Evolutionary conservation across 2,888 invertebrate species (phyloP).

Genomic region (Hemithea aestivaria): DNA sequence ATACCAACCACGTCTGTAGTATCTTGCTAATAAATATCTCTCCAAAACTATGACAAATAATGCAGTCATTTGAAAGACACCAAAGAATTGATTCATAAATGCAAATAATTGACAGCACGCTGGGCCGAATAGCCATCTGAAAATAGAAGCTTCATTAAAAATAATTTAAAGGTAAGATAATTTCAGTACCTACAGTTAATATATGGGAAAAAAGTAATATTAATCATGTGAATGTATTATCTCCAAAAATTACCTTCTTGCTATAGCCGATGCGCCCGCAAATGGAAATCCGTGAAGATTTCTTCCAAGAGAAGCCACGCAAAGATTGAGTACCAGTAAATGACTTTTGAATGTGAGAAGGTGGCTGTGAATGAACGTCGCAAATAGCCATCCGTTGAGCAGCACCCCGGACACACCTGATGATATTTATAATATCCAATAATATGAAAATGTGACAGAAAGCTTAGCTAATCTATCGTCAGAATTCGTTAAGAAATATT

Average conservation of each 20-base stretch:
- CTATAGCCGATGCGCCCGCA: constrained; percentile 73
- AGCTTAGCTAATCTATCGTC: too few species aligned
- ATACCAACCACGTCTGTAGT: constrained; percentile 64
- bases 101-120: constrained; percentile 76
- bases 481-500: too few species aligned
- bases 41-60: constrained; percentile 71
- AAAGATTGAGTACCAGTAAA: constrained; percentile 74
- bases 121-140: constrained; percentile 77
- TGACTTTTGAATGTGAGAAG: constrained; percentile 74
- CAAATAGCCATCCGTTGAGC: constrained; percentile 77
- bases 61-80: constrained; percentile 74
- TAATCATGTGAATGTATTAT: too few species aligned
- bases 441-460: too few species aligned
- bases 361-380: constrained; percentile 76
- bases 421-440: constrained; percentile 27
- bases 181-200: too few species aligned
- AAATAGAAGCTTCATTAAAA: too few species aligned
- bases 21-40: constrained; percentile 68
- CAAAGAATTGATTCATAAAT: constrained; percentile 76
- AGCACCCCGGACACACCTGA: constrained; percentile 77
- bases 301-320: constrained; percentile 73
- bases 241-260: constrained; percentile 64
- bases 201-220: too few species aligned
- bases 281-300: constrained; percentile 76
- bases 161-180: too few species aligned